A percentile compares a stretch with the other conserved stretches of the same genome.
Conservation (phyloP, 2,888 invertebrate species). For the Tachina fera region DNA sequence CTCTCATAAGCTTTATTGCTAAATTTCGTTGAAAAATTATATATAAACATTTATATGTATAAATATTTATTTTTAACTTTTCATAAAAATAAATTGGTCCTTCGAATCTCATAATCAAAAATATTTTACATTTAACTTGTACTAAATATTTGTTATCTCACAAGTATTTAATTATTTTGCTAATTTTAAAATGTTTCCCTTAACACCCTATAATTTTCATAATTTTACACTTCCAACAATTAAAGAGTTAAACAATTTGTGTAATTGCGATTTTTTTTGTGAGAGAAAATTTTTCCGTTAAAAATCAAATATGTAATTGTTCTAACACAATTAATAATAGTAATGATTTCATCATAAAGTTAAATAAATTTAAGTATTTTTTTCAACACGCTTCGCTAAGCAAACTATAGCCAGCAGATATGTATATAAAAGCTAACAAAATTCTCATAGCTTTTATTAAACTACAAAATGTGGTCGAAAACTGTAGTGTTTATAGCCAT, state of each 20-base stretch:
- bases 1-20: too few relatives aligned
- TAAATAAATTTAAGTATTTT: slow-evolving; percentile 34
- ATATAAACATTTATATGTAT: too few relatives aligned
- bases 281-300: neutral
- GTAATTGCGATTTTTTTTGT: slow-evolving; percentile 2
- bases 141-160: too few relatives aligned
- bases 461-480: slow-evolving; percentile 60
- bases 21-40: too few relatives aligned
- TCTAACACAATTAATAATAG: neutral
- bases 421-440: slow-evolving; percentile 63
- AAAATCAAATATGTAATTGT: slow-evolving; percentile 1
- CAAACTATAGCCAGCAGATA: slow-evolving; percentile 40
- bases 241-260: neutral
- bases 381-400: slow-evolving; percentile 61
- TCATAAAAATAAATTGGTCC: neutral
- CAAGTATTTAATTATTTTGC: too few relatives aligned
- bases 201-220: neutral
- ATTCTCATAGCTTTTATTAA: neutral
- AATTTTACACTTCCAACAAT: neutral
- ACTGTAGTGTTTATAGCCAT: slow-evolving; percentile 49
- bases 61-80: too few relatives aligned
- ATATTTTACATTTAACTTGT: too few relatives aligned
- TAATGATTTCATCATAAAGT: slow-evolving; percentile 24
- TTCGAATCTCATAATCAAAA: neutral
- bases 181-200: neutral